Percentiles rank a stretch among this genome's conserved stretches.
These are phyloP conservation scores for Archaeoteleia sp. DNA, from an alignment of 2,888 invertebrate species.

Conservation along the genomic window DNA sequence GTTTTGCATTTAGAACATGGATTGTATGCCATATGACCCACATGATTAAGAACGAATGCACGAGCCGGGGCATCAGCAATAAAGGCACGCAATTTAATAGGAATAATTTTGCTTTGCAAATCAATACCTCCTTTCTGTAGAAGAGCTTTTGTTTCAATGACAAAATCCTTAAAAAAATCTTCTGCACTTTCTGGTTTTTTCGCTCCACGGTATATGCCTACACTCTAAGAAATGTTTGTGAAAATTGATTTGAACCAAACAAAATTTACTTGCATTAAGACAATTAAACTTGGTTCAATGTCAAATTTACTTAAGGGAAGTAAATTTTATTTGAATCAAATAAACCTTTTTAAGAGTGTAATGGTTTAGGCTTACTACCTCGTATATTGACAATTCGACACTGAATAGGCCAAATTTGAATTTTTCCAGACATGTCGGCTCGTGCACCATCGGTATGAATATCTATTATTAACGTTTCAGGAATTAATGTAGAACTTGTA, in stretches of 20 bases:
- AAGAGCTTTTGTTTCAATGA: conserved; percentile 17
- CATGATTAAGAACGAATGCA: conserved; percentile 46
- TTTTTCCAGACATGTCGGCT: conserved; percentile 12
- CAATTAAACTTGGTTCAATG: too few species aligned
- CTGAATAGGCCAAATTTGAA: conserved; percentile 55
- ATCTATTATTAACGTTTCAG: conserved; percentile 19
- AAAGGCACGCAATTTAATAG: conserved; percentile 33
- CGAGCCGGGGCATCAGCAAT: conserved; percentile 57
- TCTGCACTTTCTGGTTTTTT: conserved; percentile 32
- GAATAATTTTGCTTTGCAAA: conserved; percentile 18
- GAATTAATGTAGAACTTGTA: conserved; percentile 6
- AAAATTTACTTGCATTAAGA: too few species aligned
- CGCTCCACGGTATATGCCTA: conserved; percentile 50
- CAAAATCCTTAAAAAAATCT: conserved; percentile 27
- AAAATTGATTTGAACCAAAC: too few species aligned
- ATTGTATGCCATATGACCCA: conserved; percentile 45
- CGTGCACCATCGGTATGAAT: conserved; percentile 42
- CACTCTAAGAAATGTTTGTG: too few species aligned
- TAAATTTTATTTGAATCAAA: too few species aligned
- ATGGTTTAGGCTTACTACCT: conserved; percentile 24
- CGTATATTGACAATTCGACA: conserved; percentile 30
- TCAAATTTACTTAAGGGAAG: too few species aligned
- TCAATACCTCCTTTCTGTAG: conserved; percentile 46
- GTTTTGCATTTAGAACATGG: conserved; percentile 52
- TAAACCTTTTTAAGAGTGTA: too few species aligned